Conservation (phyloP, 1,140 invertebrate species). For the Andrena cerasifolii region DNA sequence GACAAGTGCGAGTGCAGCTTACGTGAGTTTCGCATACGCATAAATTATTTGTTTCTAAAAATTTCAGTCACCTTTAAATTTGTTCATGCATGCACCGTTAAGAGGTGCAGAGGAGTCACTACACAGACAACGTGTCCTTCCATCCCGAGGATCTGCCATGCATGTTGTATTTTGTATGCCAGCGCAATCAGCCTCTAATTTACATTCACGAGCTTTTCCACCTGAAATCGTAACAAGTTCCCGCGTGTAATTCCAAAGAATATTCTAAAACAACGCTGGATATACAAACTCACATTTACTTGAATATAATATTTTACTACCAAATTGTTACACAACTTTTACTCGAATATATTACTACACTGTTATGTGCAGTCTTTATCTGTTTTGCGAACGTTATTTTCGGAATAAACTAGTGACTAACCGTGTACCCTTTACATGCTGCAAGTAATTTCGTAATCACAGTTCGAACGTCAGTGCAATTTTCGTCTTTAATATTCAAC, state of each 20-base stretch:
- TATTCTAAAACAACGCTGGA: not conserved
- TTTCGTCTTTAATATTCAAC: too few relatives aligned
- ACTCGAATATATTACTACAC: not conserved
- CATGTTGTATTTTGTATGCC: constrained; percentile 86
- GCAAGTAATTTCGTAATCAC: too few relatives aligned
- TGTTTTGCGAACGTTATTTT: too few relatives aligned
- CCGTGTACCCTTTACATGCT: too few relatives aligned
- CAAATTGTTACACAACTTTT: too few relatives aligned
- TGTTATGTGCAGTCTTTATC: constrained; percentile 2
- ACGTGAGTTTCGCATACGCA: not conserved
- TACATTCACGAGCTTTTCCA: constrained; percentile 85
- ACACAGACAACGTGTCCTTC: constrained; percentile 85
- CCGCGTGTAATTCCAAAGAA: not conserved
- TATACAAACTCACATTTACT: not conserved
- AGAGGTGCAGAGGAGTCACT: constrained; percentile 85
- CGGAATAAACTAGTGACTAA: too few relatives aligned
- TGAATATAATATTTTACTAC: too few relatives aligned
- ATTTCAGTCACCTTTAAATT: constrained; percentile 81
- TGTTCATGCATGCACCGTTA: constrained; percentile 85
- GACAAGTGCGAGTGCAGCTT: too few relatives aligned
- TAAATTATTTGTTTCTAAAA: not conserved
- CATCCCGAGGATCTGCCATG: constrained; percentile 84
- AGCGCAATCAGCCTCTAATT: constrained; percentile 84
- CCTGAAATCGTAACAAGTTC: constrained; percentile 67
- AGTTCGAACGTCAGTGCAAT: too few relatives aligned